Base-by-base conservation (phyloP, 92 coral and sea anemone species). In the Zoanthus solanderi region DNA sequence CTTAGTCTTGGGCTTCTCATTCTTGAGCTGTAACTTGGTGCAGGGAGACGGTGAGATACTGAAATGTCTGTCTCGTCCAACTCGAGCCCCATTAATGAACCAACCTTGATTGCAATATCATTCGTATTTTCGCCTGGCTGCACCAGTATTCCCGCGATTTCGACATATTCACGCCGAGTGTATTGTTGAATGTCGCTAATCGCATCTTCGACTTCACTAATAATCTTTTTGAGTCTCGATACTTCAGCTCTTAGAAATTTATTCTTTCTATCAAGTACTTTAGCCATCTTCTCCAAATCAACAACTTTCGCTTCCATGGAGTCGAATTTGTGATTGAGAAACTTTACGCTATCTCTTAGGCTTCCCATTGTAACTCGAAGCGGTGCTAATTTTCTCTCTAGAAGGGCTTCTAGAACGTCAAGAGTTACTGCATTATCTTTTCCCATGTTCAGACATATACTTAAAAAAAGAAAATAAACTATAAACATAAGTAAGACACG, bases 281-380 rank as follows among this genome's bases (percentile, higher is more conserved):
- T 61, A 61, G 69, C 16, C 69, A 61, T 61, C 69, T 61, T 61
- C 31, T 61, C 69, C 69, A 61, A 61, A 61, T n/a, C 69, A n/a
- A 61, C 69, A 61, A 61, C 29, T 15, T 61, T 61, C 28, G 69
- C 69, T 61, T 61, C 29, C 69, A 61, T 61, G 7, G 69, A 61
- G 28, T 61, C 69, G 28, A 61, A 10, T 10, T 61, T 61, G 29
- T 61, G 16, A 61, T 61, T 63, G 71, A 63, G 71, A 17, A 16
- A 63, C 32, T 63, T 63, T 17, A 63, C 71, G 4, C 71, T 63
- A 17, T 18, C 71, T 63, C 71, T 63, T 17, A 16, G 30, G 30
- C 4, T 7, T 17, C 30, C 71, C 71, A 63, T 63, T 63, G 32
- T 10, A 61, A 5, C 69, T 61, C 32, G 71, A 63, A 63, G 71